Percentiles rank a stretch among this genome's conserved stretches.
Evolutionary conservation across 1,140 invertebrate genomes (phyloP).

Genomic region (Sitobion miscanthi): DNA sequence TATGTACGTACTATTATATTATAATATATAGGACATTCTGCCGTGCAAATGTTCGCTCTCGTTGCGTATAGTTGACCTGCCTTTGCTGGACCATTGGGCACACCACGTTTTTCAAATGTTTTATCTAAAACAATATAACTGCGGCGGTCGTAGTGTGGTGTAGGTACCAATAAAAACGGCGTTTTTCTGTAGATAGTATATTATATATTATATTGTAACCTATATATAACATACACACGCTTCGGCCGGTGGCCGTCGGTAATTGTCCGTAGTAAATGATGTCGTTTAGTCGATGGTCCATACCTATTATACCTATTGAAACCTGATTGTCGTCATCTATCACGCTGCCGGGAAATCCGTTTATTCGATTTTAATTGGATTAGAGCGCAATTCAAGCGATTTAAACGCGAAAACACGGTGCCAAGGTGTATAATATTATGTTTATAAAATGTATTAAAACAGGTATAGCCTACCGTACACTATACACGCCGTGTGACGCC

Average conservation of each 20-base stretch:
- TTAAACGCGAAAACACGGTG: neutral
- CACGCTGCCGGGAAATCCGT: neutral
- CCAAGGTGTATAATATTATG: neutral
- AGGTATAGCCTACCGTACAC: too few species aligned
- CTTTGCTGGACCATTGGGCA: neutral
- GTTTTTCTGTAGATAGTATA: neutral
- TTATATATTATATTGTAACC: too few species aligned
- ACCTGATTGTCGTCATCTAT: neutral
- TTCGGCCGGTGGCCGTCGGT: neutral
- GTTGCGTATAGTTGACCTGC: neutral
- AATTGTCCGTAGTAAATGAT: neutral
- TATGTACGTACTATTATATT: neutral
- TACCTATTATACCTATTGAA: neutral
- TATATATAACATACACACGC: too few species aligned
- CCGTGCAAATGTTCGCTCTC: neutral
- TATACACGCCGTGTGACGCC: too few species aligned
- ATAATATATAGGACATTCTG: neutral
- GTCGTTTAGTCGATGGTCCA: neutral
- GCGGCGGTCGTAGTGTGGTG: neutral
- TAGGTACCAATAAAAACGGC: neutral
- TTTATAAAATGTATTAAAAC: too few species aligned
- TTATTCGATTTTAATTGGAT: neutral
- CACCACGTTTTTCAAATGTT: neutral
- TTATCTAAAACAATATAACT: neutral
- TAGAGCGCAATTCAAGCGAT: neutral